phyloP scores from a whole-genome alignment of 2,113 vertebrate species.

The Burhinus oedicnemus region DNA sequence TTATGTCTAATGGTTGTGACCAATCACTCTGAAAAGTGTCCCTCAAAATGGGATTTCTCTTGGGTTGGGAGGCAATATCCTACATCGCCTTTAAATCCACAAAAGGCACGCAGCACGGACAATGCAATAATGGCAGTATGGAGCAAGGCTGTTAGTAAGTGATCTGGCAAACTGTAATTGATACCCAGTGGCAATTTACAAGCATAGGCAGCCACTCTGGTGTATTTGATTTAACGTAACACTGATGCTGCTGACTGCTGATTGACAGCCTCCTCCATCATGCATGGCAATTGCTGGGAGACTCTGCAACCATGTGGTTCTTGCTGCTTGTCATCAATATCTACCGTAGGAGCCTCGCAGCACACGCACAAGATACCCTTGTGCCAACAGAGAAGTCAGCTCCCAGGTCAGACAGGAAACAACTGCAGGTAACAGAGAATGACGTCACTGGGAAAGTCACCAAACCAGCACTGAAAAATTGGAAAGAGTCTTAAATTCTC shows the following conservation, averaged over 20 bases:
- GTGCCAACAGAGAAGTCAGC: background rate
- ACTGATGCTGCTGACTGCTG: background rate
- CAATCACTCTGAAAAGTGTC: background rate
- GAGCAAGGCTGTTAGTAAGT: background rate
- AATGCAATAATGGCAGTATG: fast-evolving
- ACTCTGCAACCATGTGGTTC: background rate
- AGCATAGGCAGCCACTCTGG: background rate
- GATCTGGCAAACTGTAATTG: background rate
- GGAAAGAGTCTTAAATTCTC: background rate
- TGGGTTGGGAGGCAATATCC: background rate
- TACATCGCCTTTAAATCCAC: background rate
- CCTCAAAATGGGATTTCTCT: background rate
- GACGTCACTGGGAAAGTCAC: background rate
- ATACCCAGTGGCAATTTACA: background rate
- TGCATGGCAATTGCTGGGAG: background rate
- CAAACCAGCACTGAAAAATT: background rate
- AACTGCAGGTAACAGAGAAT: background rate
- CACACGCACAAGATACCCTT: too few species aligned
- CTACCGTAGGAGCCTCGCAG: background rate
- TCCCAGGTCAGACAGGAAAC: background rate
- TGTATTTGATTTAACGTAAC: background rate
- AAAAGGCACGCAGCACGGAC: fast-evolving
- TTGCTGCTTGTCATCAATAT: background rate
- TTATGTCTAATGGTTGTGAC: background rate
- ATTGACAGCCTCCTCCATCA: background rate